Conservation (phyloP, 2,113 vertebrate genomes). For the Vulpes lagopus region DNA sequence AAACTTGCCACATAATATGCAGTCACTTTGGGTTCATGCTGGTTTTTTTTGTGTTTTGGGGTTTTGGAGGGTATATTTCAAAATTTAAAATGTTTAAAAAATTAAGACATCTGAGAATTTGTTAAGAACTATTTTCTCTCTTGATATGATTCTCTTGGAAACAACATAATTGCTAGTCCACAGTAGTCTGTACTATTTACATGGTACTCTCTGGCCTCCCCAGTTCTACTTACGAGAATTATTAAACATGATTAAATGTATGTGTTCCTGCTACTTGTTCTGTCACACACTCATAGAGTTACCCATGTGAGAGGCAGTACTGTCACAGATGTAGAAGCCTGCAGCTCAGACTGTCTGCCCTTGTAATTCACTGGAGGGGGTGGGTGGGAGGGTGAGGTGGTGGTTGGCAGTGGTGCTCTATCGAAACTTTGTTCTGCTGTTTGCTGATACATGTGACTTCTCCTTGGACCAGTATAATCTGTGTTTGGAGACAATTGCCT, state of each 20-base stretch:
- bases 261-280: neutral
- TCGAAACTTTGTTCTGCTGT: neutral
- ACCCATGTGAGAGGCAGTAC: neutral
- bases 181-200: neutral
- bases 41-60: neutral
- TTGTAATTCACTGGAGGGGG: neutral
- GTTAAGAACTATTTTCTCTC: neutral
- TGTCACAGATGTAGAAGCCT: neutral
- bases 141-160: neutral
- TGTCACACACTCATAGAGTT: neutral
- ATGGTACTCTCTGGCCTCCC: neutral
- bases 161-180: neutral
- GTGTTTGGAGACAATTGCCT: neutral
- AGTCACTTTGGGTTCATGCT: neutral
- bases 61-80: neutral
- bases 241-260: neutral
- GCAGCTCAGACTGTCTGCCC: neutral
- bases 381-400: neutral
- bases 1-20: neutral
- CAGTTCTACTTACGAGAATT: neutral
- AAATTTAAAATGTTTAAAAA: slow-evolving; percentile 29
- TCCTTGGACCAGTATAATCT: neutral
- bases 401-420: neutral
- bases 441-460: neutral
- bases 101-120: neutral